Evolutionary conservation across 2,888 invertebrate genomes (phyloP), one percentile per base, ranked within the genome.

Genomic region (Amiota mariae): DNA sequence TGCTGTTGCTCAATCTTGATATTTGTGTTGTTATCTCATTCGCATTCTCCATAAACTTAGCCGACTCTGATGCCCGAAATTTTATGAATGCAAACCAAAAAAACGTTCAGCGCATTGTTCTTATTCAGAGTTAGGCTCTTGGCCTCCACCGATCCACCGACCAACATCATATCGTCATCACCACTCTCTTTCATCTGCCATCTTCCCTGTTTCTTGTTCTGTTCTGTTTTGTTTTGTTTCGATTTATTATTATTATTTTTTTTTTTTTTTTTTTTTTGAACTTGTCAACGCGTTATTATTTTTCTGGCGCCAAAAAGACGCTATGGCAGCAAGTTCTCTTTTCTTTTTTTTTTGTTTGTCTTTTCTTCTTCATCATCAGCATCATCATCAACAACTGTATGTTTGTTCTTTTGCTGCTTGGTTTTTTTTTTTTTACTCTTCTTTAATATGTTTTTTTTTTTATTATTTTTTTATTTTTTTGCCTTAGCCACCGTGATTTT

Each of bases 291-390:
- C 18, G 59, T 59, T 87, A 83, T 87, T 87, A 86, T 86, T 86
- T 85, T 86, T 86, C 85, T 87, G 87, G 87, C 87, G 87, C 87
- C 87, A 88, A 84, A 87, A 86, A 86, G 87, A 87, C 87, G 87
- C 82, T 76, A 18, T 36, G 36, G 36, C 36, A 36, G 6, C 6
- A 6, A n/a, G n/a, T n/a, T 36, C 36, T 36, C 36, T 36, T 36
- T 79, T 74, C 79, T 78, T 79, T 77, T 76, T 72, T 46, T 48
- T 61, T 74, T 36, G 66, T 48, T 48, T 57, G 74, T 77, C 54
- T 56, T 24, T 24, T 75, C 70, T 74, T 75, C 79, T 74, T 79
- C 70, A 10, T 18, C 57, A 18, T 57, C 57, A 15, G n/a, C 57
- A 57, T 57, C 57, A 57, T 57, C 57, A 6, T 57, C 18, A 24